Evolutionary conservation across 2,797 vertebrate genomes (phyloP).

Genomic region (Semotilus atromaculatus): DNA sequence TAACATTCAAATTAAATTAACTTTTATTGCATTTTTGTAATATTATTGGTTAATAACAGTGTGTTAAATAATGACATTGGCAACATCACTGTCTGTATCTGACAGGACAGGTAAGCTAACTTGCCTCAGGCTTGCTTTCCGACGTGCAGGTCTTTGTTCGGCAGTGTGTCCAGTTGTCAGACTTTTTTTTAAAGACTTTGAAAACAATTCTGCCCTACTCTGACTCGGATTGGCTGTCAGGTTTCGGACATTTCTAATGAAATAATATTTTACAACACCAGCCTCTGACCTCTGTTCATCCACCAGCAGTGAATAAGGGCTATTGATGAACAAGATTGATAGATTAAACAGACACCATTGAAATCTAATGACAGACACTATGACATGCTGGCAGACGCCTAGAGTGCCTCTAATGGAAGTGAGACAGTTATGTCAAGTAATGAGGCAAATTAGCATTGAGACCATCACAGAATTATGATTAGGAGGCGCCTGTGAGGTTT

Average conservation of each 20-base stretch:
- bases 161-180: too few relatives aligned
- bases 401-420: slow-evolving; percentile 34
- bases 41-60: too few relatives aligned
- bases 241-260: slow-evolving; percentile 14
- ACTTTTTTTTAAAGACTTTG: too few relatives aligned
- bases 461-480: slow-evolving; percentile 31
- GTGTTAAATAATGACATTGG: too few relatives aligned
- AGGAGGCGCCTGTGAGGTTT: not conserved
- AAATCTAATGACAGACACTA: slow-evolving; percentile 14
- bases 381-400: not conserved
- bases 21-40: too few relatives aligned
- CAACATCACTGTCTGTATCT: too few relatives aligned
- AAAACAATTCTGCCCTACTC: too few relatives aligned
- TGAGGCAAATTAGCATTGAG: slow-evolving; percentile 28
- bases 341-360: slow-evolving; percentile 1
- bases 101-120: too few relatives aligned
- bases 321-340: slow-evolving; percentile 41
- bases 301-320: not conserved
- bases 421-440: slow-evolving; percentile 36
- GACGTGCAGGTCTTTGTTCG: too few relatives aligned
- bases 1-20: too few relatives aligned
- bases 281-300: slow-evolving; percentile 34
- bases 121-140: too few relatives aligned
- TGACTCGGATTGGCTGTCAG: too few relatives aligned
- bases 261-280: slow-evolving; percentile 21